A percentile compares a stretch with the other conserved stretches of the same genome.
phyloP scores from a whole-genome alignment of 1,140 invertebrate genomes.

The Aphelinus atriplicis region DNA sequence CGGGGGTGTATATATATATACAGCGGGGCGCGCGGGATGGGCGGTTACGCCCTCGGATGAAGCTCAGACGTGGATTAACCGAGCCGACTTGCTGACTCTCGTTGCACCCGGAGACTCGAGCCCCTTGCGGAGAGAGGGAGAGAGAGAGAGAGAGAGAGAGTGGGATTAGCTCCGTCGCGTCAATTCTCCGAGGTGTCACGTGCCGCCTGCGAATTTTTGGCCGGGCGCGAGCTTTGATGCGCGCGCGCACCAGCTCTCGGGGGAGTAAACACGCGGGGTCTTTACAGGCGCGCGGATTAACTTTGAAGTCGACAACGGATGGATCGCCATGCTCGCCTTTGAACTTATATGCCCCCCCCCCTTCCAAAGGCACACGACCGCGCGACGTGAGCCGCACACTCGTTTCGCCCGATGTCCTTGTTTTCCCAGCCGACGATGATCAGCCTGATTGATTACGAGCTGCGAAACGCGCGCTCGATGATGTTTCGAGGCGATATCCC shows the following conservation, averaged over 20 bases:
- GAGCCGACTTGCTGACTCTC: neutral
- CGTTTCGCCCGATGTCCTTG: too few species aligned
- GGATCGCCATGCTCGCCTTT: too few species aligned
- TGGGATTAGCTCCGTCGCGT: conserved; percentile 30
- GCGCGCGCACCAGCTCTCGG: neutral
- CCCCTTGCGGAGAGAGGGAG: neutral
- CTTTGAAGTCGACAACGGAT: conserved; percentile 15
- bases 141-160: neutral
- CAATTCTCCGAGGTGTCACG: conserved; percentile 41
- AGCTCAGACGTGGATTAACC: conserved; percentile 7
- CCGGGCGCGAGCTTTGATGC: too few species aligned
- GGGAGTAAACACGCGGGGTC: neutral
- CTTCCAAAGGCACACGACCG: too few species aligned
- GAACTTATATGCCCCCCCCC: too few species aligned
- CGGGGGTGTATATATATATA: too few species aligned
- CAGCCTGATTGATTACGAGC: too few species aligned
- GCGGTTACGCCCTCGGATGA: conserved; percentile 9
- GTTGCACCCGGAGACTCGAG: neutral
- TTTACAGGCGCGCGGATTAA: neutral
- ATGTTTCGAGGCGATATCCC: too few species aligned
- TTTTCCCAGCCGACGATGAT: too few species aligned
- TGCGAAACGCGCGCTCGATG: too few species aligned
- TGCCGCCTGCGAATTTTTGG: too few species aligned
- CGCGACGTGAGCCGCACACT: too few species aligned
- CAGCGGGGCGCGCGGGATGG: neutral